phyloP scores from a whole-genome alignment of 2,797 vertebrate genomes.

The Lepidocolaptes lacrymiger region DNA sequence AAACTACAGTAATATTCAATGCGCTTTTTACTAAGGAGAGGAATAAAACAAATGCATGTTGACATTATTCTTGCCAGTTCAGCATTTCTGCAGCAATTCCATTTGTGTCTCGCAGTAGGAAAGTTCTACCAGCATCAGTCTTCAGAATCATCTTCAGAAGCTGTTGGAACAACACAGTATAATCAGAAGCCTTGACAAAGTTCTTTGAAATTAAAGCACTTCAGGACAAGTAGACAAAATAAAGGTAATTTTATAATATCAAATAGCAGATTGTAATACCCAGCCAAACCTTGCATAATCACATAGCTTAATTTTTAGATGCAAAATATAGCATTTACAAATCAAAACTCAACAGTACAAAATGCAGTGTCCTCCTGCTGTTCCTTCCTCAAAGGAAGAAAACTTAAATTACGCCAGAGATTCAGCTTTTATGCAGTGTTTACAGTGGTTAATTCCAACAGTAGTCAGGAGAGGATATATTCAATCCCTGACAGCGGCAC shows the following conservation, averaged over 20 bases:
- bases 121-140: constrained; percentile 77
- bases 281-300: background rate
- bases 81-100: constrained; percentile 71
- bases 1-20: constrained; percentile 71
- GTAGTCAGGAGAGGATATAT: constrained; percentile 7
- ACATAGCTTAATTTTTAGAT: background rate
- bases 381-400: constrained; percentile 38
- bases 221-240: background rate
- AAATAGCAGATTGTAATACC: background rate
- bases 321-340: background rate
- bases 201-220: background rate
- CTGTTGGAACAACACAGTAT: constrained; percentile 77
- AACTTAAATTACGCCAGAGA: constrained; percentile 9
- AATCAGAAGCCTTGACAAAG: constrained; percentile 52
- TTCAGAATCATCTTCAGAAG: constrained; percentile 88
- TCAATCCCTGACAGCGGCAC: background rate
- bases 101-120: constrained; percentile 51
- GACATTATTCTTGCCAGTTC: constrained; percentile 64
- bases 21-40: constrained; percentile 60
- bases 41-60: constrained; percentile 55
- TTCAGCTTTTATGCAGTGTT: background rate
- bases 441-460: constrained; percentile 10
- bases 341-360: background rate
- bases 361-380: background rate
- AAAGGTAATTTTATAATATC: background rate